Percentiles rank a stretch among this genome's conserved stretches.
These are phyloP conservation scores for Clarias gariepinus DNA, from an alignment of 2,113 vertebrate genomes.

Conservation along the genomic window DNA sequence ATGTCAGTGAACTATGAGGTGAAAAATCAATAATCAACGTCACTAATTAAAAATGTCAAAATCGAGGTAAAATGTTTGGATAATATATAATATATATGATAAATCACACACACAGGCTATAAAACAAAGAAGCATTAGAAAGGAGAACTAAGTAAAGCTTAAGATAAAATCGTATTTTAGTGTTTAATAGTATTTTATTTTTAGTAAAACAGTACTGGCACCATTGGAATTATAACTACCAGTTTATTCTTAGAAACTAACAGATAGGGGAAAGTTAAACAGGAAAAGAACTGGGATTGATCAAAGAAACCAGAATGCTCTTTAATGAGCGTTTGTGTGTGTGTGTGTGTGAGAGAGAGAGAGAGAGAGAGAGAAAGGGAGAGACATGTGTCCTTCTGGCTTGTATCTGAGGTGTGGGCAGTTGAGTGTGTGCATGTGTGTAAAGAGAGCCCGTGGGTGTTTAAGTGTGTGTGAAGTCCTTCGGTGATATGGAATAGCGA, in stretches of 20 bases:
- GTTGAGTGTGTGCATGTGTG: slow-evolving; percentile 22
- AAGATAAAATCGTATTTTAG: too few species aligned
- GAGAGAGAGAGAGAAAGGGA: too few species aligned
- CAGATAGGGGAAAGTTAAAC: slow-evolving; percentile 20
- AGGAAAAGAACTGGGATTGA: slow-evolving; percentile 13
- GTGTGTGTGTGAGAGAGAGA: background rate
- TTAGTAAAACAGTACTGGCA: background rate
- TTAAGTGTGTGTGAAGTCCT: slow-evolving; percentile 13
- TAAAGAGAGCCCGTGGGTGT: background rate
- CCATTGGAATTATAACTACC: background rate
- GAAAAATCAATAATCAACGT: too few species aligned
- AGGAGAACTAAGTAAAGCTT: background rate
- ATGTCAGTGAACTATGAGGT: too few species aligned
- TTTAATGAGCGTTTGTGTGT: background rate
- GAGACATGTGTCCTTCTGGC: background rate
- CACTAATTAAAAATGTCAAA: too few species aligned
- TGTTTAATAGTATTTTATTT: too few species aligned
- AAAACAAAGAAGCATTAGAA: background rate
- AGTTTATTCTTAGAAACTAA: background rate
- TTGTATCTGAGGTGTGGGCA: slow-evolving; percentile 29
- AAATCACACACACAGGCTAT: background rate
- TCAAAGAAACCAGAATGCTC: background rate
- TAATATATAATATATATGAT: too few species aligned
- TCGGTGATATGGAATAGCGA: slow-evolving; percentile 16
- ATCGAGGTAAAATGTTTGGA: too few species aligned